phyloP scores from a whole-genome alignment of 2,888 invertebrate genomes.

The Ashinkailepas kermadecensis region DNA sequence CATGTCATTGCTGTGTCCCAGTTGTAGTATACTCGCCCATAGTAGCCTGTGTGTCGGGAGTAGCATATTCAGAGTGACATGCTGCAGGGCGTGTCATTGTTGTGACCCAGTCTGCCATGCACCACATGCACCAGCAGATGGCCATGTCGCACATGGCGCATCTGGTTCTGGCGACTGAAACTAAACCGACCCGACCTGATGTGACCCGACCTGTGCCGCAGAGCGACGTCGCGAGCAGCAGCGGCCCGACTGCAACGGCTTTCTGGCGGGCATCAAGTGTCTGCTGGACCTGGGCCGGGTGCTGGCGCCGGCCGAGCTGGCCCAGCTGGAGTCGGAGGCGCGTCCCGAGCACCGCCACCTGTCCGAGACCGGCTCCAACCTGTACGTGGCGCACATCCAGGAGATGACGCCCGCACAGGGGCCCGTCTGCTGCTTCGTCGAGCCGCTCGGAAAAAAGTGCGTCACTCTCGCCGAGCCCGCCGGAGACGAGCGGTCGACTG shows the following conservation, averaged over 20 bases:
- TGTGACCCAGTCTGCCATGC: no score
- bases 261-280: constrained; percentile 16
- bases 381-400: constrained; percentile 73
- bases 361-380: constrained; percentile 13
- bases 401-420: constrained; percentile 92
- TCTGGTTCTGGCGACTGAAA: no score
- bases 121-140: no score
- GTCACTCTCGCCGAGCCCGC: constrained; percentile 31
- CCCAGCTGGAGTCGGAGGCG: constrained; percentile 16
- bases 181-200: no score
- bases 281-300: constrained; percentile 12
- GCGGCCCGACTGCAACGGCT: constrained; percentile 21
- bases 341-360: constrained; percentile 11
- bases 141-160: no score
- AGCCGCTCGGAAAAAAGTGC: constrained; percentile 50
- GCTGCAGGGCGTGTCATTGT: no score
- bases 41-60: no score
- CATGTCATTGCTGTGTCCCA: no score
- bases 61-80: no score
- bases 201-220: background rate
- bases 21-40: no score
- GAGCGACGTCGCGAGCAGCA: constrained; percentile 12
- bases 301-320: constrained; percentile 2
- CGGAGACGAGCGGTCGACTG: no score
- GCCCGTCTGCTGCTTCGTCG: constrained; percentile 90